Conservation (phyloP, 2,797 vertebrate genomes). For the Malurus splendens region DNA sequence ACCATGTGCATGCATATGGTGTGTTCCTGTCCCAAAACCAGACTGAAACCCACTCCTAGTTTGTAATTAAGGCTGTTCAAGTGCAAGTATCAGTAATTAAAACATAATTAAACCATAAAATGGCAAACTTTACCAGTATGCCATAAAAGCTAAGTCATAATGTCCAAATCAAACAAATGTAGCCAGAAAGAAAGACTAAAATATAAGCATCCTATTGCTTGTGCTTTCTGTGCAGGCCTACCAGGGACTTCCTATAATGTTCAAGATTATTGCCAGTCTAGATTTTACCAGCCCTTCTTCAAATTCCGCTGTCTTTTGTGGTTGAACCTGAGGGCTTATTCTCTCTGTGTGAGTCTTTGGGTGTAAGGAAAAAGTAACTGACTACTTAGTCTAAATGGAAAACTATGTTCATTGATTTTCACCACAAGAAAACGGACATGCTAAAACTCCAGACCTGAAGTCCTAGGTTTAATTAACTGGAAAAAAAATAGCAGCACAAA, state of each 20-base stretch:
- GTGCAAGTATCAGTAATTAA: background rate
- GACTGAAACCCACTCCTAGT: background rate
- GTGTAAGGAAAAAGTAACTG: background rate
- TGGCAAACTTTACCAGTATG: background rate
- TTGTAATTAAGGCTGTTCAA: background rate
- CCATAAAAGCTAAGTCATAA: background rate
- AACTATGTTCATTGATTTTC: background rate
- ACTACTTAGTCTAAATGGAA: background rate
- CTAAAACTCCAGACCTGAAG: background rate
- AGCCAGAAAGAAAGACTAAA: background rate
- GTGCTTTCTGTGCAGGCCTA: background rate
- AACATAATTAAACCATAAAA: background rate
- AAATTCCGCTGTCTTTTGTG: background rate
- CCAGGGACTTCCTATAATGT: background rate
- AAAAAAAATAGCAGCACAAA: background rate
- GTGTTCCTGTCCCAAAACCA: background rate
- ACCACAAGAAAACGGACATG: background rate
- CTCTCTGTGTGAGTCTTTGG: background rate
- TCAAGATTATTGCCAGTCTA: background rate
- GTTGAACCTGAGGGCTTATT: background rate
- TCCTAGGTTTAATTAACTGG: background rate
- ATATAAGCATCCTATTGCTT: background rate
- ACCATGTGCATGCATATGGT: background rate
- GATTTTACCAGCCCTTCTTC: background rate
- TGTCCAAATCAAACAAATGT: background rate